Percentiles rank a stretch among this genome's conserved stretches.
Conservation (phyloP, 2,797 vertebrate genomes). For the Hirundo rustica region DNA sequence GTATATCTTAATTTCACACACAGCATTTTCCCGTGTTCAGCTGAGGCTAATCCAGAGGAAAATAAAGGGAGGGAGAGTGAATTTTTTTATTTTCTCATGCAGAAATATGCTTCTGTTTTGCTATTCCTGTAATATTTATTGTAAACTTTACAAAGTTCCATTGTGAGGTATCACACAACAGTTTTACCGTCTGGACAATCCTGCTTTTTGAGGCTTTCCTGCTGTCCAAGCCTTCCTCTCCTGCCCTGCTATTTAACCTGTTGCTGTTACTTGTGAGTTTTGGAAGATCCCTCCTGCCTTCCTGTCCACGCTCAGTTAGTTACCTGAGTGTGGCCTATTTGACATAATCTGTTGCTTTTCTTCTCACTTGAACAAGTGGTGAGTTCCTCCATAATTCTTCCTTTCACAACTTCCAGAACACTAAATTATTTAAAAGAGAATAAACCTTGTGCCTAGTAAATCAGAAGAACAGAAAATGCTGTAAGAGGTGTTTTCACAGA, state of each 20-base stretch:
- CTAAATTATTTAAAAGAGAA: not conserved
- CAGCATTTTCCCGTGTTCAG: rapidly evolving
- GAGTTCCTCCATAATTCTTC: not conserved
- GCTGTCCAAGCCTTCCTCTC: not conserved
- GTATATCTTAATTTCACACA: not conserved
- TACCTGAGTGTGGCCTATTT: not conserved
- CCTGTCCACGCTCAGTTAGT: not conserved
- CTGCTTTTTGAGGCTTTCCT: not conserved
- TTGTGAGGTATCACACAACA: not conserved
- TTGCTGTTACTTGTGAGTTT: not conserved
- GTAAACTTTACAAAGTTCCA: not conserved
- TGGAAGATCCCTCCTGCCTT: not conserved
- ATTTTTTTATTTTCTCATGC: not conserved
- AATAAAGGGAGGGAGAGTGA: not conserved
- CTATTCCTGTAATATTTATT: not conserved
- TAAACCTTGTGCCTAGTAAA: not conserved
- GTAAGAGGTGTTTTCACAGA: not conserved
- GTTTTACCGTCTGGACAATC: not conserved
- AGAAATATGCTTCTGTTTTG: not conserved
- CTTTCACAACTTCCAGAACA: not conserved
- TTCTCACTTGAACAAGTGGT: not conserved
- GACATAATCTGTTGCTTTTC: not conserved
- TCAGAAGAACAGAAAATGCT: not conserved
- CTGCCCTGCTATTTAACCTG: not conserved
- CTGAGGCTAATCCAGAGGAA: not conserved